phyloP scores from a whole-genome alignment of 2,888 invertebrate species.

The Lochmaea crataegi region DNA sequence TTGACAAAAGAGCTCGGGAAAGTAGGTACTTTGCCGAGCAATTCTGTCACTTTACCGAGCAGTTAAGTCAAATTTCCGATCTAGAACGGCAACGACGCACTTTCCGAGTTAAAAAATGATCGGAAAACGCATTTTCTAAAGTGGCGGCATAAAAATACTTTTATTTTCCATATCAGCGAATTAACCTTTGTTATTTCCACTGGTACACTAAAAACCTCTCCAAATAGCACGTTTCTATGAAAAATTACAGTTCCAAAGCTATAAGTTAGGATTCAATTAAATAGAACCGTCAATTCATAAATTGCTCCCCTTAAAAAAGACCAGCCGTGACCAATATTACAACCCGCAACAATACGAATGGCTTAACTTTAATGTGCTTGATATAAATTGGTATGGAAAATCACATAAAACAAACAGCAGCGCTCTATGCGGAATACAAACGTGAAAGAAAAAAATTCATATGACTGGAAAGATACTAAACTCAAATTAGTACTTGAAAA shows the following conservation, averaged over 20 bases:
- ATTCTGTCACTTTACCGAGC: too few species aligned
- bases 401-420: neutral
- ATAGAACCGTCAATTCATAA: neutral
- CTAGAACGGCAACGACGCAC: too few species aligned
- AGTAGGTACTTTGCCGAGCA: too few species aligned
- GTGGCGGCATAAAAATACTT: too few species aligned
- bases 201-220: too few species aligned
- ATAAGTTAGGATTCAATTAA: neutral
- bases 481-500: neutral
- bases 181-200: too few species aligned
- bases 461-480: neutral
- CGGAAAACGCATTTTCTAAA: too few species aligned
- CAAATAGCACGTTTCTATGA: neutral
- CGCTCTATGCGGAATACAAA: neutral
- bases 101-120: too few species aligned
- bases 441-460: neutral
- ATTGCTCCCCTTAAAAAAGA: neutral
- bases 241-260: neutral
- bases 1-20: too few species aligned
- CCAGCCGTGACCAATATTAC: conserved; percentile 2
- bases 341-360: neutral
- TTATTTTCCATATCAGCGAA: too few species aligned
- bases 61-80: too few species aligned
- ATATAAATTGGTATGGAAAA: neutral
- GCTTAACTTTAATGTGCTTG: neutral